A percentile compares a stretch with the other conserved stretches of the same genome.
Evolutionary conservation across 2,113 vertebrate species (phyloP).

Genomic region (Alethe castanea): DNA sequence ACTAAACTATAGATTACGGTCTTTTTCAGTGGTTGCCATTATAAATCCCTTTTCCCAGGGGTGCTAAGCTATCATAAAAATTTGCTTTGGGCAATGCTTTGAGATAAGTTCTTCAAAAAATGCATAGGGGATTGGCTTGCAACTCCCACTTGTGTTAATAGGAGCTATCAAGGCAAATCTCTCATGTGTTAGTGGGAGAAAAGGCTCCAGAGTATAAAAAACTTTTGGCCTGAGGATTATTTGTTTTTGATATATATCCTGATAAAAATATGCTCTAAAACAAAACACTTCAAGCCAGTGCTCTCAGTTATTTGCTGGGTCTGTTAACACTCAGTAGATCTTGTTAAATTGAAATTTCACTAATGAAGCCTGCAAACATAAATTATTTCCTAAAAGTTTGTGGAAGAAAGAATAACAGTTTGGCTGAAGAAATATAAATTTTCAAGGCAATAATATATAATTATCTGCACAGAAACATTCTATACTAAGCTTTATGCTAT

Average conservation of each 20-base stretch:
- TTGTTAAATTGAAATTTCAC: not conserved
- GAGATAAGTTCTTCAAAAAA: conserved; percentile 60
- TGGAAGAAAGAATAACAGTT: not conserved
- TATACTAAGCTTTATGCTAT: not conserved
- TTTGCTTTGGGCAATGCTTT: conserved; percentile 62
- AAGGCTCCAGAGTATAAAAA: conserved; percentile 26
- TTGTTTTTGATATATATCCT: conserved; percentile 27
- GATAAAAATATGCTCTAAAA: conserved; percentile 37
- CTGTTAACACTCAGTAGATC: not conserved
- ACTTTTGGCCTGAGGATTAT: conserved; percentile 21
- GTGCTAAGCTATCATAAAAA: conserved; percentile 41
- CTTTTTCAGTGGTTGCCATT: conserved; percentile 57
- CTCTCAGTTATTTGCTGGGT: not conserved
- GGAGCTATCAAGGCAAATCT: conserved; percentile 38
- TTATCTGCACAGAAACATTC: not conserved
- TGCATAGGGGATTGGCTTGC: conserved; percentile 36
- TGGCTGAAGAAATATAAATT: not conserved
- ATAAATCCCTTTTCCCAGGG: conserved; percentile 49
- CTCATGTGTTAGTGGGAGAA: conserved; percentile 37
- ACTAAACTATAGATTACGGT: conserved; percentile 58
- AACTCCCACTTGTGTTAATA: conserved; percentile 52
- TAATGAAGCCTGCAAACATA: not conserved
- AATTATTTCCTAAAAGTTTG: not conserved
- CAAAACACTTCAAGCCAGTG: not conserved
- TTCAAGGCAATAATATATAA: not conserved